Evolutionary conservation across 2,888 invertebrate genomes (phyloP).

Genomic region (Stenodema calcarata): DNA sequence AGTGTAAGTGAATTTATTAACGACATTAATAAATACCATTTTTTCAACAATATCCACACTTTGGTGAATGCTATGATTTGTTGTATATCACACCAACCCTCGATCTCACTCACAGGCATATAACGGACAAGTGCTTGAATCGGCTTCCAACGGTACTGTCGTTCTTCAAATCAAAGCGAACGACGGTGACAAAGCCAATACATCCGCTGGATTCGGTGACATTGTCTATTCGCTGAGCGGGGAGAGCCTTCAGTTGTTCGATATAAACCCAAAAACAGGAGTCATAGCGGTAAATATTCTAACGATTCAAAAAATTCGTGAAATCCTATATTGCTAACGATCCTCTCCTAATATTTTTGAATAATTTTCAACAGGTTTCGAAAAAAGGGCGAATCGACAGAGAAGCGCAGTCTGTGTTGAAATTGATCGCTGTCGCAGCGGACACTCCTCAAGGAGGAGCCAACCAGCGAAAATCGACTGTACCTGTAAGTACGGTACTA

Average conservation of each 20-base stretch:
- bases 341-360: too few species aligned
- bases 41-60: too few species aligned
- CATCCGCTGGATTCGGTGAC: conserved; percentile 71
- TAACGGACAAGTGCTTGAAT: conserved; percentile 74
- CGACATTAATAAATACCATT: too few species aligned
- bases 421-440: conserved; percentile 74
- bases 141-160: conserved; percentile 71
- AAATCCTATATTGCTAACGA: too few species aligned
- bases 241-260: conserved; percentile 76
- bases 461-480: conserved; percentile 71
- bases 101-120: conserved; percentile 64
- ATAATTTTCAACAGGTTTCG: conserved; percentile 49
- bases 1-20: conserved; percentile 65
- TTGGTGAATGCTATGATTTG: too few species aligned
- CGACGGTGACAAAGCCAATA: conserved; percentile 72
- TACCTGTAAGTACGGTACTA: conserved; percentile 61
- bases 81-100: neutral
- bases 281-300: conserved; percentile 66
- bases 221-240: conserved; percentile 76
- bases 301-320: too few species aligned
- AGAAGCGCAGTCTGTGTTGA: conserved; percentile 67
- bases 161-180: conserved; percentile 74
- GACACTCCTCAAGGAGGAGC: conserved; percentile 77
- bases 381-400: conserved; percentile 57
- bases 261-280: conserved; percentile 74